phyloP scores from a whole-genome alignment of 2,888 invertebrate genomes.

The Elaeidobius kamerunicus region DNA sequence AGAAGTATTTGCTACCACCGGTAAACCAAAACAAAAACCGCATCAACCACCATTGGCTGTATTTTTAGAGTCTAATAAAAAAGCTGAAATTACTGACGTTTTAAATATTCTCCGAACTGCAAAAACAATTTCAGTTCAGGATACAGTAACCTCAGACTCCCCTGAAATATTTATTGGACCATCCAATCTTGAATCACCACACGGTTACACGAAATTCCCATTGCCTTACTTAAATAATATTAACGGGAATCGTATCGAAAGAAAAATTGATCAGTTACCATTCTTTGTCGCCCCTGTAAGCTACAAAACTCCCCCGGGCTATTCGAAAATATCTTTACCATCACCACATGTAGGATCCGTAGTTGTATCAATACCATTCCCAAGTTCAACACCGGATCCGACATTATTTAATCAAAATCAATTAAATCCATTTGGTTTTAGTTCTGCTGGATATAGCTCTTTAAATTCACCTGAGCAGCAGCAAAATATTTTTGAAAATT shows the following conservation, averaged over 20 bases:
- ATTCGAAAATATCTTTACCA: constrained; percentile 81
- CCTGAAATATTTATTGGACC: constrained; percentile 83
- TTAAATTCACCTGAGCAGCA: constrained; percentile 1
- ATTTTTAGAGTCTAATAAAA: constrained; percentile 62
- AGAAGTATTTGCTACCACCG: constrained; percentile 47
- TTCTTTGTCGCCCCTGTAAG: constrained; percentile 85
- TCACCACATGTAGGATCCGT: constrained; percentile 86
- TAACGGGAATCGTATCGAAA: constrained; percentile 63
- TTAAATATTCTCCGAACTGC: constrained; percentile 66
- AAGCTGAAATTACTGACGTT: constrained; percentile 67
- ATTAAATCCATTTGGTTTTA: constrained; percentile 8
- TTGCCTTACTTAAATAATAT: constrained; percentile 77
- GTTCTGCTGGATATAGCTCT: constrained; percentile 6
- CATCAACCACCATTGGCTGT: constrained; percentile 84
- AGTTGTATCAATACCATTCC: constrained; percentile 53
- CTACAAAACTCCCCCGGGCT: constrained; percentile 79
- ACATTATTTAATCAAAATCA: constrained; percentile 6
- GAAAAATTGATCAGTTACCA: constrained; percentile 70
- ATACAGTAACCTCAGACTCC: constrained; percentile 64
- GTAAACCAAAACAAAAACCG: constrained; percentile 59
- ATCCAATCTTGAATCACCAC: constrained; percentile 66
- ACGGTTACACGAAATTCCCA: constrained; percentile 75
- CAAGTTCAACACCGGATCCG: constrained; percentile 7
- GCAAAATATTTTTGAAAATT: constrained; percentile 15
- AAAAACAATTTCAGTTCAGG: constrained; percentile 73